Percentiles rank a stretch among this genome's conserved stretches.
phyloP scores from a whole-genome alignment of 2,888 invertebrate genomes.

The Latheticus oryzae region DNA sequence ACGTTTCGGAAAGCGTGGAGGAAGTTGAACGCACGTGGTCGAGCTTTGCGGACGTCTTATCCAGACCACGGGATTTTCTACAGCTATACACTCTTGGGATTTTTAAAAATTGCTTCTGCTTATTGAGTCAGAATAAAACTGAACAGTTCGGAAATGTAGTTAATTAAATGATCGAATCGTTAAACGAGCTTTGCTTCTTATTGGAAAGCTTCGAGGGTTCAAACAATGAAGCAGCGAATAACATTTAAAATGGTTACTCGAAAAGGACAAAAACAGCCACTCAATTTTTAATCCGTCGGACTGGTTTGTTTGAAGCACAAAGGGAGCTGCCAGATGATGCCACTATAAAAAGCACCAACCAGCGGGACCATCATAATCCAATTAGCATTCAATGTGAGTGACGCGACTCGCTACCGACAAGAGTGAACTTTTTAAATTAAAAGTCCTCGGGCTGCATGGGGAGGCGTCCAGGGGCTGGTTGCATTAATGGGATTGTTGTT shows the following conservation, averaged over 20 bases:
- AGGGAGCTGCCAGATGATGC: slow-evolving; percentile 59
- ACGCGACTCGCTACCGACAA: slow-evolving; percentile 55
- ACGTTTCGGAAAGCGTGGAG: slow-evolving; percentile 43
- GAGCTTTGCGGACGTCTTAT: slow-evolving; percentile 50
- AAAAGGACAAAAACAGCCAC: slow-evolving; percentile 54
- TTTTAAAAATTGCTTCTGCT: slow-evolving; percentile 45
- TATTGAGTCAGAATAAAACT: no score
- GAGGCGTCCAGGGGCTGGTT: slow-evolving; percentile 46
- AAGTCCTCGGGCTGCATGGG: slow-evolving; percentile 54
- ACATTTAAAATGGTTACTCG: slow-evolving; percentile 49
- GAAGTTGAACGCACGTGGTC: slow-evolving; percentile 48
- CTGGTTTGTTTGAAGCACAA: slow-evolving; percentile 56
- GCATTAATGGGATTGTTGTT: slow-evolving; percentile 59
- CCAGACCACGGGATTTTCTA: slow-evolving; percentile 45
- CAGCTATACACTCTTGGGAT: slow-evolving; percentile 39
- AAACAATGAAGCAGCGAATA: slow-evolving; percentile 50
- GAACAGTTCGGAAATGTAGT: no score
- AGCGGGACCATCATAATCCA: slow-evolving; percentile 63
- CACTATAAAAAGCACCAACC: slow-evolving; percentile 59
- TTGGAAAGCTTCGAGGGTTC: no score
- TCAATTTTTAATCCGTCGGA: slow-evolving; percentile 58
- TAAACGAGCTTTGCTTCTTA: no score
- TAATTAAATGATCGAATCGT: no score
- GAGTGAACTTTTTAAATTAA: slow-evolving; percentile 62
- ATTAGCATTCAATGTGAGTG: slow-evolving; percentile 62